phyloP scores from a whole-genome alignment of 2,888 invertebrate species.

The Acanthoscelides obtectus region DNA sequence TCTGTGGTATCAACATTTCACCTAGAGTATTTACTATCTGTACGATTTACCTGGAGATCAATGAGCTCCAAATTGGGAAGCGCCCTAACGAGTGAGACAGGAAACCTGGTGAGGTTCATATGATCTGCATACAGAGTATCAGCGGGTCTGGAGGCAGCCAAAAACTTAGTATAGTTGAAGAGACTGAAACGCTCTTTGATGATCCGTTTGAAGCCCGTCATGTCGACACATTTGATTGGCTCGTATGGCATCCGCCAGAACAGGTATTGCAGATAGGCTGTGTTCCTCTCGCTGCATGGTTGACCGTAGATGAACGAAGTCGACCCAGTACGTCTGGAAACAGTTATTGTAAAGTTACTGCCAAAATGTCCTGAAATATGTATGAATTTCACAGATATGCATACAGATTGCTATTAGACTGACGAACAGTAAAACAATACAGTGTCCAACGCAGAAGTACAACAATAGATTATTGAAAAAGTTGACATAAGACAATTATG shows the following conservation, averaged over 20 bases:
- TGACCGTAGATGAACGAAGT: constrained; percentile 32
- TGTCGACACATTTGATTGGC: constrained; percentile 35
- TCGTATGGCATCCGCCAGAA: constrained; percentile 23
- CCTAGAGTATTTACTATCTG: no score
- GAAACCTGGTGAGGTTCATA: constrained; percentile 31
- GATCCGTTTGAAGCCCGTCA: constrained; percentile 30
- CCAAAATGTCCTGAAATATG: no score
- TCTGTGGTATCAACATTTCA: no score
- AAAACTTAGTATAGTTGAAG: constrained; percentile 17
- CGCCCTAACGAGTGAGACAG: constrained; percentile 16
- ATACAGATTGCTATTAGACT: no score
- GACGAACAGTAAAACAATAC: no score
- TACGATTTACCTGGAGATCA: constrained; percentile 29
- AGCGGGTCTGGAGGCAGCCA: constrained; percentile 16
- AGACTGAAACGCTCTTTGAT: constrained; percentile 10
- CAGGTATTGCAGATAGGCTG: constrained; percentile 31
- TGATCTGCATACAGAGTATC: constrained; percentile 39
- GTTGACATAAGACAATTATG: no score
- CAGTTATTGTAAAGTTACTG: no score
- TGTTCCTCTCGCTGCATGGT: constrained; percentile 39
- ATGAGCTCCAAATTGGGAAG: constrained; percentile 35
- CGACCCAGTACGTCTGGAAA: not conserved
- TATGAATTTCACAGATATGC: no score
- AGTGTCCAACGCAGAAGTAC: no score
- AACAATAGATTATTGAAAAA: no score